Conservation (phyloP, 1,140 invertebrate species). For the Saccostrea echinata region DNA sequence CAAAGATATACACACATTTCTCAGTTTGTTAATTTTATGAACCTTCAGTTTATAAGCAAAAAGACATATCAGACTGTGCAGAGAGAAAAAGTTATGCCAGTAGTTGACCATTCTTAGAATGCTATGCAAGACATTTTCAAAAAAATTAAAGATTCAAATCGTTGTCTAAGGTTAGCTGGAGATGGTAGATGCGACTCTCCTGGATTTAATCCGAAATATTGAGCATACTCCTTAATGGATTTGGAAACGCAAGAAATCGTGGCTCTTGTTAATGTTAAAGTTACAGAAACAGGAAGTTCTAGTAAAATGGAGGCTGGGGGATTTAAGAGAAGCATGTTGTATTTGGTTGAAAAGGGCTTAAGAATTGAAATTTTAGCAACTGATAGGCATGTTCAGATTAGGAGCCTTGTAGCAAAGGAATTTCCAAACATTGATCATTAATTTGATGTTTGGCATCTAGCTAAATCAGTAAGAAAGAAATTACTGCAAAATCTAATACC, state of each 20-base stretch:
- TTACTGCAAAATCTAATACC: conserved; percentile 31
- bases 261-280: conserved; percentile 39
- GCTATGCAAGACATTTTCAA: conserved; percentile 26
- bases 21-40: too few relatives aligned
- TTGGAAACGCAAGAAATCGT: conserved; percentile 44
- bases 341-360: conserved; percentile 39
- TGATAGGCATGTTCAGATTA: conserved; percentile 53
- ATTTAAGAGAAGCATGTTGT: conserved; percentile 38
- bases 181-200: conserved; percentile 51
- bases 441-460: conserved; percentile 54
- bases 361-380: conserved; percentile 44
- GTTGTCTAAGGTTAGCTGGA: conserved; percentile 3
- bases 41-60: too few relatives aligned
- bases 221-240: conserved; percentile 40
- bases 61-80: too few relatives aligned
- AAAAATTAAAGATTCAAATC: conserved; percentile 3
- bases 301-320: conserved; percentile 55
- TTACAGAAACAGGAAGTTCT: conserved; percentile 44
- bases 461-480: conserved; percentile 40
- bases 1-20: too few relatives aligned
- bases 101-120: conserved; percentile 23
- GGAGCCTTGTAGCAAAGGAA: conserved; percentile 42
- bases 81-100: conserved; percentile 49
- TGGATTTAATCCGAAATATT: conserved; percentile 47
- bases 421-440: conserved; percentile 46